phyloP scores from a whole-genome alignment of 2,888 invertebrate genomes.

The Folsomia manolachei region DNA sequence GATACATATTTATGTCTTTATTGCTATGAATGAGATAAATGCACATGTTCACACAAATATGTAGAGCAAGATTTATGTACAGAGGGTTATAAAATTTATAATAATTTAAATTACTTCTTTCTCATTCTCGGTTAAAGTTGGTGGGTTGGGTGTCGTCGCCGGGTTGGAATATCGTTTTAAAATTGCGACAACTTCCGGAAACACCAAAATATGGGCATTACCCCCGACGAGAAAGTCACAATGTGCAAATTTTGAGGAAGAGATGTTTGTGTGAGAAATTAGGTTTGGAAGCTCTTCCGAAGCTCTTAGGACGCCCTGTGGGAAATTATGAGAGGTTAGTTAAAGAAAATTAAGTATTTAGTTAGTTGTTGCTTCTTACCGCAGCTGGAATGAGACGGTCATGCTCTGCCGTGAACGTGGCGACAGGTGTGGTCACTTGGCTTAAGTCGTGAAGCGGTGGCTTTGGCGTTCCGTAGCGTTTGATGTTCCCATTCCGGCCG shows the following conservation, averaged over 20 bases:
- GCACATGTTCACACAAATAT: too few species aligned
- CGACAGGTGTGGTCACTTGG: constrained; percentile 56
- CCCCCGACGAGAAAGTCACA: neutral
- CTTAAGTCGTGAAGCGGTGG: constrained; percentile 66
- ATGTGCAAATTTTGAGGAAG: neutral
- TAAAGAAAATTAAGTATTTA: neutral
- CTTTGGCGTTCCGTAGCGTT: constrained; percentile 59
- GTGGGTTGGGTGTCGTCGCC: too few species aligned
- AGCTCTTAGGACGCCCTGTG: neutral
- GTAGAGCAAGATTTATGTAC: too few species aligned
- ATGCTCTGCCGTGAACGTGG: neutral
- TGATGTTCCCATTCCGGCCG: constrained; percentile 61
- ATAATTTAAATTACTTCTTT: too few species aligned
- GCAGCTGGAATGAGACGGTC: neutral
- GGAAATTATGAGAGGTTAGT: neutral
- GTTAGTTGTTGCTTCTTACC: neutral
- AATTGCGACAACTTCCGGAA: neutral
- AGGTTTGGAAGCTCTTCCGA: neutral
- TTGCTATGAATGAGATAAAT: too few species aligned
- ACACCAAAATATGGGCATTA: constrained; percentile 1
- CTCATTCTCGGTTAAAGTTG: too few species aligned
- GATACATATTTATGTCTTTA: too few species aligned
- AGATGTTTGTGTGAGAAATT: neutral
- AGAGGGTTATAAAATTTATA: too few species aligned
- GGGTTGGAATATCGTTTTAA: neutral